Evolutionary conservation across 30 jellyfish, hydroid and myxozoan genomes (phyloP).

Genomic region (Nemopilema nomurai): DNA sequence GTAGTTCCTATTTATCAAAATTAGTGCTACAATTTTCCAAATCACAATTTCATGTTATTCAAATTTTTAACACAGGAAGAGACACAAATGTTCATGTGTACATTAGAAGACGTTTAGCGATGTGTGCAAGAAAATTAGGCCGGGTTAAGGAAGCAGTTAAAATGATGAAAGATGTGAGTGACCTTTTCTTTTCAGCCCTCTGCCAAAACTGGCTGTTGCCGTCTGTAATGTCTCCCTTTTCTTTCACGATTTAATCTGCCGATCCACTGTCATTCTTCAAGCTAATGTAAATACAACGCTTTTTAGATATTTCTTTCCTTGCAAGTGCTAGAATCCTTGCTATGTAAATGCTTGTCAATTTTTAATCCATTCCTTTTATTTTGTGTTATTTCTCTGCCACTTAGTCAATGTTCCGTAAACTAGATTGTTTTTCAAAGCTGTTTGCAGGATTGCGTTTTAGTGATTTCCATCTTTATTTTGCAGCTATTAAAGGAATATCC

Average conservation of each 20-base stretch:
- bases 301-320: too few species aligned
- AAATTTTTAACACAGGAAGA: constrained; percentile 63
- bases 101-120: constrained; percentile 88
- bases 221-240: too few species aligned
- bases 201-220: neutral
- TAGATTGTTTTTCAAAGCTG: neutral
- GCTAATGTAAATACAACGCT: too few species aligned
- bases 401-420: neutral
- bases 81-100: constrained; percentile 94
- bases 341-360: too few species aligned
- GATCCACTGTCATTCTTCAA: too few species aligned
- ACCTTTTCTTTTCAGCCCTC: neutral
- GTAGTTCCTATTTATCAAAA: too few species aligned
- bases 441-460: neutral
- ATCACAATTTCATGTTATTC: too few species aligned
- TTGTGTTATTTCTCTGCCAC: too few species aligned
- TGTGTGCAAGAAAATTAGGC: constrained; percentile 98
- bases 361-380: too few species aligned
- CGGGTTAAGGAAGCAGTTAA: constrained; percentile 95
- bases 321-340: too few species aligned
- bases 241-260: too few species aligned
- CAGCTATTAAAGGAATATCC: constrained; percentile 92
- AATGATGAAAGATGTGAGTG: constrained; percentile 93
- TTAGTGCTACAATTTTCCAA: too few species aligned
- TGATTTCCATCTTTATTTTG: neutral